phyloP scores from a whole-genome alignment of 1,140 invertebrate genomes.

The Drusus annulatus region DNA sequence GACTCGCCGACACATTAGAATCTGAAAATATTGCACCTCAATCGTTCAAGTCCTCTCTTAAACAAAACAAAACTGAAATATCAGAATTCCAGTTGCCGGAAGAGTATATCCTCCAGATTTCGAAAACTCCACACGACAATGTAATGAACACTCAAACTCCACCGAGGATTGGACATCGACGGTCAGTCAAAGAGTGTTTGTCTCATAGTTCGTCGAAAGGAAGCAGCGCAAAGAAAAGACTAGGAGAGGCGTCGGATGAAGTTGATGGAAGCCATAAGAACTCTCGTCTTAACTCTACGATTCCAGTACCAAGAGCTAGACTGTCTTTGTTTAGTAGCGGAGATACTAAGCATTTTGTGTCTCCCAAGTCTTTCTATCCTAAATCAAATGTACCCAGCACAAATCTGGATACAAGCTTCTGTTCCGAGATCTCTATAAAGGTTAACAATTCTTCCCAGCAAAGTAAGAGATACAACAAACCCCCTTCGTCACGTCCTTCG shows the following conservation, averaged over 20 bases:
- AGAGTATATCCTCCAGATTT: slow-evolving; percentile 65
- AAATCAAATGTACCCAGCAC: slow-evolving; percentile 62
- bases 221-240: slow-evolving; percentile 4
- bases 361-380: slow-evolving; percentile 72
- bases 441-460: not conserved
- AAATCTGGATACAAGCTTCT: slow-evolving; percentile 64
- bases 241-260: not conserved
- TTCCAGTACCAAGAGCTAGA: slow-evolving; percentile 64
- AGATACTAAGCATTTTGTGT: slow-evolving; percentile 66
- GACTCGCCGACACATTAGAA: not conserved
- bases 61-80: slow-evolving; percentile 16
- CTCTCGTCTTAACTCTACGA: slow-evolving; percentile 61
- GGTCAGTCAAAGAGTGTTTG: slow-evolving; percentile 2
- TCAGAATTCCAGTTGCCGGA: slow-evolving; percentile 61
- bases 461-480: not conserved
- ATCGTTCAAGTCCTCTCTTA: slow-evolving; percentile 11
- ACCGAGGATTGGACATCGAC: slow-evolving; percentile 38
- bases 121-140: slow-evolving; percentile 71
- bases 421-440: slow-evolving; percentile 44
- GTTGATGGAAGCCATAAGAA: slow-evolving; percentile 48
- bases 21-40: not conserved
- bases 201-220: not conserved
- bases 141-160: slow-evolving; percentile 6
- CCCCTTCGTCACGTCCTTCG: slow-evolving; percentile 58
- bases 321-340: slow-evolving; percentile 67